Evolutionary conservation across 2,888 invertebrate species (phyloP).

Genomic region (Polyommatus icarus): DNA sequence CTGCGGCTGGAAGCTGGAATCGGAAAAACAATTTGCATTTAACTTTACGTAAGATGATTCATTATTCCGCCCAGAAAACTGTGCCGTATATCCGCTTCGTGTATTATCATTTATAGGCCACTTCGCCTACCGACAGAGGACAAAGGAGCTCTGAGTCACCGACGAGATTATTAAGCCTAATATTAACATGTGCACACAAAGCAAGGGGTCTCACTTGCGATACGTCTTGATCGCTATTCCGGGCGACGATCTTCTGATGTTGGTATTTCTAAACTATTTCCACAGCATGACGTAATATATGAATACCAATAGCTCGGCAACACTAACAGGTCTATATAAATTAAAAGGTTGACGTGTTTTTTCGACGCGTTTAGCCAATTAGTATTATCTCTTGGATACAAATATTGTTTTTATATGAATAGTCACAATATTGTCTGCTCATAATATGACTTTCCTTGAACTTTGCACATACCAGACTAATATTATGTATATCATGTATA

Average conservation of each 20-base stretch:
- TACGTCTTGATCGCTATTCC: conserved; percentile 54
- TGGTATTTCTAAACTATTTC: conserved; percentile 47
- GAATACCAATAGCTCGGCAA: conserved; percentile 35
- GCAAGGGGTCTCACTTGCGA: conserved; percentile 45
- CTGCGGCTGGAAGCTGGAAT: background rate
- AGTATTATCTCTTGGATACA: background rate
- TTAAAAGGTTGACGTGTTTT: conserved; percentile 29
- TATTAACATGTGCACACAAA: conserved; percentile 52
- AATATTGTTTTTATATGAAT: conserved; percentile 3
- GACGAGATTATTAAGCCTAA: conserved; percentile 63
- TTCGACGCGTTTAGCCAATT: conserved; percentile 15
- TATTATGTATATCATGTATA: background rate
- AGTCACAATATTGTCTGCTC: background rate
- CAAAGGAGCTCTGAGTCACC: conserved; percentile 68
- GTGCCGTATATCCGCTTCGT: conserved; percentile 30
- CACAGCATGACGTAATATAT: conserved; percentile 49
- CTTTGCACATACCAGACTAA: background rate
- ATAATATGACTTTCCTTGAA: background rate
- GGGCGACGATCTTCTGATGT: conserved; percentile 50
- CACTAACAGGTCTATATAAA: conserved; percentile 26
- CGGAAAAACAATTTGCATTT: background rate
- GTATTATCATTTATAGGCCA: conserved; percentile 37
- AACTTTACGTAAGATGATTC: background rate
- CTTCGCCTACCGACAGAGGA: conserved; percentile 49
- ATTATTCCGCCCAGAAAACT: background rate